phyloP scores from a whole-genome alignment of 2,888 invertebrate species.

The Drosophila neutralis region DNA sequence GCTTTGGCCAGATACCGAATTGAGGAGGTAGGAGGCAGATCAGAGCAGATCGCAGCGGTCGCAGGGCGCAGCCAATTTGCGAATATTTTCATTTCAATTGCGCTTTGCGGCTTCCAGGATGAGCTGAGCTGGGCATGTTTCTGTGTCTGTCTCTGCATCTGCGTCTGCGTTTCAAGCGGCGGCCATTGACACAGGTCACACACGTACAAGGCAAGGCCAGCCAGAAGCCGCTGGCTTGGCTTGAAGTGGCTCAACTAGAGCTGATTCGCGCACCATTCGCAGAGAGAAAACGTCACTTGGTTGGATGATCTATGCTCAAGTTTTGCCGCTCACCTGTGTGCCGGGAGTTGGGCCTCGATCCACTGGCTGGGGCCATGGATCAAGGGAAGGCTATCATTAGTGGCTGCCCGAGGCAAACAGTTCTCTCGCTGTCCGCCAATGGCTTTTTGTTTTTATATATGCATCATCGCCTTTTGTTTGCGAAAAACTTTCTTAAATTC shows the following conservation, averaged over 20 bases:
- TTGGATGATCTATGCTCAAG: conserved; percentile 71
- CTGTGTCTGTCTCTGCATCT: conserved; percentile 28
- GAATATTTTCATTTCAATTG: conserved; percentile 83
- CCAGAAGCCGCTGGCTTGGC: conserved; percentile 32
- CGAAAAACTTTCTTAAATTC: conserved; percentile 81
- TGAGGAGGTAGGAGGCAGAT: conserved; percentile 11
- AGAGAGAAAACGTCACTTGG: conserved; percentile 73
- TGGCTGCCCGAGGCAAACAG: conserved; percentile 53
- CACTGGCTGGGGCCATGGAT: conserved; percentile 55
- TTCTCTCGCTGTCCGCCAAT: conserved; percentile 32
- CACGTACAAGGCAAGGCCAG: conserved; percentile 61
- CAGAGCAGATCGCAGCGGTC: conserved; percentile 37
- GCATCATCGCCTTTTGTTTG: conserved; percentile 78
- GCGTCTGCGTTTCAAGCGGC: conserved; percentile 29
- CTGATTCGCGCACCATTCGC: conserved; percentile 22
- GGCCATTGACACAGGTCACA: conserved; percentile 78
- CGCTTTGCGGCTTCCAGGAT: conserved; percentile 66
- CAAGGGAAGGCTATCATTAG: conserved; percentile 76
- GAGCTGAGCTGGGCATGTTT: conserved; percentile 21
- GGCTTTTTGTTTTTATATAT: conserved; percentile 43
- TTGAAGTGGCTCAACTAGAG: conserved; percentile 27
- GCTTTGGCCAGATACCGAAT: conserved; percentile 22
- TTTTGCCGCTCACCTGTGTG: conserved; percentile 56
- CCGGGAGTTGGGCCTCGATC: conserved; percentile 32
- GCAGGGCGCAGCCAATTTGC: conserved; percentile 82